Base-by-base conservation (phyloP, 2,888 invertebrate genomes). In the Parnassius apollo region DNA sequence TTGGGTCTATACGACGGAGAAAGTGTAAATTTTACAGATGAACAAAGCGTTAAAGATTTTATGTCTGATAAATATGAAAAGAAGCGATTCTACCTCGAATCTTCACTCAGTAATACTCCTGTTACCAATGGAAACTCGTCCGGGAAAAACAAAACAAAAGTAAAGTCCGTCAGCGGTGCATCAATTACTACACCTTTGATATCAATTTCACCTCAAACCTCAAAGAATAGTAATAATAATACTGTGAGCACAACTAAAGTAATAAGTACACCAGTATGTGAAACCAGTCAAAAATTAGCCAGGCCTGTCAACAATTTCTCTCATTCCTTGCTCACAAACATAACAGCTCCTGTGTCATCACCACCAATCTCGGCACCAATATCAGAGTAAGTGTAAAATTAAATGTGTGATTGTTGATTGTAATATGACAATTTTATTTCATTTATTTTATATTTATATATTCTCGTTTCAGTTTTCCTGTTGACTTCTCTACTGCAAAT, bases 21-120 rank as follows among this genome's bases (percentile, higher is more conserved):
- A 86, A 89, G 92, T 83, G 93, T 94, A 51, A 95, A 96, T 80
- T 94, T 95, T 69, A 95, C 95, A 75, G 98, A 98, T 78, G 98
- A 98, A 86, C 96, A 97, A 86, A 95, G 96, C 84, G 95, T 98
- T 77, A 95, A 96, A 82, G 98, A 98, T 86, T 95, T 98, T 77
- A 97, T 98, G 97, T 94, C 96, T 60, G 96, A 98, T 80, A 99
- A 98, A 89, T 99, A 99, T 83, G 99, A 99, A 85, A 94, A 96
- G 79, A 98, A 98, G 83, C 94, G 97, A 81, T 96, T 93, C 73
- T 91, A 89, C 79, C 73, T 92, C 62, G 91, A 91, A 66, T 69
- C 80, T 2, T 72, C 83, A 55, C 71, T 75, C 49, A 77, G 78
- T 53, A 81, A 74, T 72, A 66, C 73, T 55, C 62, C 78, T 25